Conservation (phyloP, 2,888 invertebrate genomes). For the Ganaspis brasiliensis region DNA sequence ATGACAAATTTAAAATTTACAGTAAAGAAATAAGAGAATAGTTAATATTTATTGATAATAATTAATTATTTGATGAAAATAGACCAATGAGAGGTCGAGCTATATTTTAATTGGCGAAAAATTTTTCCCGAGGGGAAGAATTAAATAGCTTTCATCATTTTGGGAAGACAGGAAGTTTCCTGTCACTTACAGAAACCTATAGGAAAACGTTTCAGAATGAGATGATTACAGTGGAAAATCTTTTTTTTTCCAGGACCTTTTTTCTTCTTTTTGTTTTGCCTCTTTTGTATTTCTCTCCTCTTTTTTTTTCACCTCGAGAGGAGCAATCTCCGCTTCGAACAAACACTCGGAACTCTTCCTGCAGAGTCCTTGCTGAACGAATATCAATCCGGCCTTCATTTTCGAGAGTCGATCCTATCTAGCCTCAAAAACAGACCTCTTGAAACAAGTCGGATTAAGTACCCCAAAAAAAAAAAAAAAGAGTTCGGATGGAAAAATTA, state of each 20-base stretch:
- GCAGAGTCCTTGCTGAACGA: conserved; percentile 55
- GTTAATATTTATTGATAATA: no score
- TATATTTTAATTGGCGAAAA: conserved; percentile 8
- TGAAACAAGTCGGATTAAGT: conserved; percentile 35
- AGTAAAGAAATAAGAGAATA: no score
- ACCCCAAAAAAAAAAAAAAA: conserved; percentile 6
- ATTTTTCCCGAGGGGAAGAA: not conserved
- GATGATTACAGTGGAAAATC: conserved; percentile 68
- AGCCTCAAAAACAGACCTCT: conserved; percentile 17
- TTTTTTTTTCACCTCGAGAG: conserved; percentile 57
- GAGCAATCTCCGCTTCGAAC: conserved; percentile 71
- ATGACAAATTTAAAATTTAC: no score
- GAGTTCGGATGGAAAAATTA: not conserved
- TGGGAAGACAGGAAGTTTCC: conserved; percentile 36
- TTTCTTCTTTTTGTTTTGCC: conserved; percentile 32
- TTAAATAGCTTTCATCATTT: not conserved
- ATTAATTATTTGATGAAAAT: not conserved
- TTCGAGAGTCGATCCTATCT: conserved; percentile 33
- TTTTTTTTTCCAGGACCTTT: conserved; percentile 45
- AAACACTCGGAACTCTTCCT: conserved; percentile 69
- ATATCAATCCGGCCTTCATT: conserved; percentile 36
- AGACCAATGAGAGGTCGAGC: not conserved
- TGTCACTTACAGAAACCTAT: conserved; percentile 56
- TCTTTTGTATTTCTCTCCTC: conserved; percentile 44
- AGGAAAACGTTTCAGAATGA: conserved; percentile 59